Conservation (phyloP, 2,113 vertebrate genomes). For the Coryphaenoides rupestris region DNA sequence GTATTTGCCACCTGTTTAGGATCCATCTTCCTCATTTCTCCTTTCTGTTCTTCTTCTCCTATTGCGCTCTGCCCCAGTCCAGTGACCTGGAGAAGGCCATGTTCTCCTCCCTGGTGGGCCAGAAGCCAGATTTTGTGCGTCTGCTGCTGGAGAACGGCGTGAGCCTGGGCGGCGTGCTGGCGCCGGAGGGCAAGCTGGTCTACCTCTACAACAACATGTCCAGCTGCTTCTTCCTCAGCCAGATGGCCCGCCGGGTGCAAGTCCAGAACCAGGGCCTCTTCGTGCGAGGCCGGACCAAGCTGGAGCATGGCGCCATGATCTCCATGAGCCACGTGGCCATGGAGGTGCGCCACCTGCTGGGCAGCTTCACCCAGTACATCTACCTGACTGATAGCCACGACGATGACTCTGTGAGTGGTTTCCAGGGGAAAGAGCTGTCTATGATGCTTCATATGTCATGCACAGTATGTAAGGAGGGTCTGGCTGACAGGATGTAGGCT, state of each 20-base stretch:
- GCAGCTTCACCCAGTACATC: conserved; percentile 79
- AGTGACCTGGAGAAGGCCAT: conserved; percentile 85
- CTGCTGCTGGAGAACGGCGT: conserved; percentile 92
- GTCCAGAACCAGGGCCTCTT: conserved; percentile 32
- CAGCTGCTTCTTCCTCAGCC: conserved; percentile 79
- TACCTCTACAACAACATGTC: conserved; percentile 82
- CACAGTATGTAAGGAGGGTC: too few relatives aligned
- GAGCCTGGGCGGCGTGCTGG: conserved; percentile 79
- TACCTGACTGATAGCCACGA: conserved; percentile 59
- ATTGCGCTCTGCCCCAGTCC: conserved; percentile 66
- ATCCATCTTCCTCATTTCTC: too few relatives aligned
- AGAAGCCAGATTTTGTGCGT: conserved; percentile 88
- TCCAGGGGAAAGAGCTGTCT: background rate
- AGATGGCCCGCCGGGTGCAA: conserved; percentile 77
- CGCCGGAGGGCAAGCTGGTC: conserved; percentile 71
- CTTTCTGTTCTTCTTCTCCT: background rate
- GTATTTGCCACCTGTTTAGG: too few relatives aligned
- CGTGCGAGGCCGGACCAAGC: background rate
- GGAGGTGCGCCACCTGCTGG: conserved; percentile 84
- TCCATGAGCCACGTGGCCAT: conserved; percentile 79
- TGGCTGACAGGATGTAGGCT: too few relatives aligned
- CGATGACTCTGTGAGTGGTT: conserved; percentile 49
- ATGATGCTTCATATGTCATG: background rate
- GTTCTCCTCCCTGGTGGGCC: conserved; percentile 84
- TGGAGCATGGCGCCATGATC: conserved; percentile 31